Base-by-base conservation (phyloP, 2,797 vertebrate species). In the Xenops minutus region DNA sequence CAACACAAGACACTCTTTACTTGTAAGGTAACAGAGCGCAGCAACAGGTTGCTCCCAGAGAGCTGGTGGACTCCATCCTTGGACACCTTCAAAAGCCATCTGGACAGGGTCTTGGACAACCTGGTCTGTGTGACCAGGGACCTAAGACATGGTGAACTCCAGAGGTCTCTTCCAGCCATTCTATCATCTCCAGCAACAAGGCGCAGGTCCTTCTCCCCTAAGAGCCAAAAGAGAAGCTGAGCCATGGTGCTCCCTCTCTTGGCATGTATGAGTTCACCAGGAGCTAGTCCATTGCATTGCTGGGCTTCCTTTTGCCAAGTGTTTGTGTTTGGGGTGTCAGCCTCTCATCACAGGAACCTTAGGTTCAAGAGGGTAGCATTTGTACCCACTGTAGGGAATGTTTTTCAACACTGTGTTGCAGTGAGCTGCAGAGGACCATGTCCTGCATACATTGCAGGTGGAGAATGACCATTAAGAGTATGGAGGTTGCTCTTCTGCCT, bases 241-340 rank as follows among this genome's bases (percentile, higher is more conserved):
- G 7, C 27, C 4, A 4, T 3, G 12, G 17, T 9, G 2, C 8
- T 34, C 22, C 19, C 10, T 75, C 17, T 1, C 1, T 2, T 44
- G 32, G 3, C 36, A 44, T 18, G 0, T 0, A 37, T 21, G 15
- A 67, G 7, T 14, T 61, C 26, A 51, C 20, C 30, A n/a, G 2
- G 30, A 12, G 10, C 10, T 66, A 5, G 20, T 2, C 13, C 10
- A 4, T 6, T 7, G 1, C 18, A 20, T 21, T 52, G 32, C 6
- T 62, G 41, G 2, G 7, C 17, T 43, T 15, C 12, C 12, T 54
- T 6, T 75, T 75, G 36, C 55, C 7, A 20, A 67, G 6, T 9
- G 24, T 48, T 75, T 51, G 15, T 27, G 5, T 22, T 34, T 14
- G 0, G 27, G 18, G 6, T 10, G 41, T 4, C 37, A 58, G 1